These are phyloP conservation scores for Antitype chi DNA, from an alignment of 2,888 invertebrate species.

Conservation along the genomic window DNA sequence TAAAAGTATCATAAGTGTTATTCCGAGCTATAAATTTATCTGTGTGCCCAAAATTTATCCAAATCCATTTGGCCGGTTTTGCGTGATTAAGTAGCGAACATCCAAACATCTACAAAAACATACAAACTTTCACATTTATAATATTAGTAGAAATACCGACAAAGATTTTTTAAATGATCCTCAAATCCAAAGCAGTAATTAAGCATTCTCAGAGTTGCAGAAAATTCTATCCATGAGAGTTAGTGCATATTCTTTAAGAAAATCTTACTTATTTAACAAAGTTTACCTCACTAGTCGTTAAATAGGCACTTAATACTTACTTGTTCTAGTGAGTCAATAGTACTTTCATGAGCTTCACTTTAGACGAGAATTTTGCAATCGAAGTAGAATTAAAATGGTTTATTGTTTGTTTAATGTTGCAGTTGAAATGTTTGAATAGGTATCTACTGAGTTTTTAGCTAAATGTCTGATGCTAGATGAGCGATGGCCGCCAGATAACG, in stretches of 20 bases:
- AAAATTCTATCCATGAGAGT: not conserved
- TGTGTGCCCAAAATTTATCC: too few relatives aligned
- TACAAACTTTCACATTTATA: too few relatives aligned
- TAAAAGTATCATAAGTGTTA: too few relatives aligned
- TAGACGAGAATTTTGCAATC: conserved; percentile 1
- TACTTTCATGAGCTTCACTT: conserved; percentile 15
- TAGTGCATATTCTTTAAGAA: conserved; percentile 17
- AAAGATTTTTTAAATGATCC: not conserved
- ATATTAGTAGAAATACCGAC: too few relatives aligned
- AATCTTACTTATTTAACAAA: conserved; percentile 24
- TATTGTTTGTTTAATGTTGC: not conserved
- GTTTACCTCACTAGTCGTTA: conserved; percentile 48
- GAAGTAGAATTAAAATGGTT: not conserved
- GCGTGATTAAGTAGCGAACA: too few relatives aligned
- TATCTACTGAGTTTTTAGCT: not conserved
- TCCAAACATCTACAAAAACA: too few relatives aligned
- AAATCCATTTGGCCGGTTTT: too few relatives aligned
- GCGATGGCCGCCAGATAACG: too few relatives aligned
- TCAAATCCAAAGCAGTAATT: not conserved
- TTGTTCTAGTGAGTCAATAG: conserved; percentile 31
- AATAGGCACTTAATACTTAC: conserved; percentile 44
- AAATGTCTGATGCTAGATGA: too few relatives aligned
- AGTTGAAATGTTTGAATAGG: not conserved
- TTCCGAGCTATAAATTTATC: too few relatives aligned
- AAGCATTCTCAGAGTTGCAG: not conserved